Evolutionary conservation across 2,113 vertebrate species (phyloP).

Genomic region (Tyrannus savana): DNA sequence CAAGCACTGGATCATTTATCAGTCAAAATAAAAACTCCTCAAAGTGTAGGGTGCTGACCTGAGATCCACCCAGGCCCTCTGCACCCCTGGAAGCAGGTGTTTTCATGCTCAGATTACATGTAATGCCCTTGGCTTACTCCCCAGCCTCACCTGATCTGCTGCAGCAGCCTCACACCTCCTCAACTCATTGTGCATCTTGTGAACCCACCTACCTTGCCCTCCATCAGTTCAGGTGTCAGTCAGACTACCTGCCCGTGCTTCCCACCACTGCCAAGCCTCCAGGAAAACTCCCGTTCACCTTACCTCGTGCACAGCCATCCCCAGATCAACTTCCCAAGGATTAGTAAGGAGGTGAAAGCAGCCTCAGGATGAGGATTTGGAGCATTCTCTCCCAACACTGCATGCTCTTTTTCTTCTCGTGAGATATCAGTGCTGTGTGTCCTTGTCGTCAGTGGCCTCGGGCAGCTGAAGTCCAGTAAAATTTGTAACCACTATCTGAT

Average conservation of each 20-base stretch:
- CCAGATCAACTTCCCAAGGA: neutral
- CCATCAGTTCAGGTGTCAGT: neutral
- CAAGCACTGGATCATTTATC: neutral
- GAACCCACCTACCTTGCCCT: neutral
- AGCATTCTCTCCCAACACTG: neutral
- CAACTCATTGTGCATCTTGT: neutral
- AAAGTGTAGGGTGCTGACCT: neutral
- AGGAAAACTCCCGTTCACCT: neutral
- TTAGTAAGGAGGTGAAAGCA: neutral
- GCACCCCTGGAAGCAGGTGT: neutral
- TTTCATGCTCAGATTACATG: neutral
- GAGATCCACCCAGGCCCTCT: neutral
- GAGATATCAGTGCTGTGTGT: neutral
- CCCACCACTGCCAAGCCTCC: neutral
- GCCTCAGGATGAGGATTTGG: neutral
- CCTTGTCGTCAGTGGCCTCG: fast-evolving
- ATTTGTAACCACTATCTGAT: neutral
- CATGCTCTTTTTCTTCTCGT: neutral
- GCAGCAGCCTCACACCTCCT: neutral
- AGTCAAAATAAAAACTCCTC: neutral
- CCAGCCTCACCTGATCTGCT: neutral
- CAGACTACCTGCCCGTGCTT: neutral
- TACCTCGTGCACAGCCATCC: neutral
- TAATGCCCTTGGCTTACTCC: neutral
- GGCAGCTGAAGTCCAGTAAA: neutral